Evolutionary conservation across 1,140 invertebrate genomes (phyloP).

Genomic region (Telenomus remus): DNA sequence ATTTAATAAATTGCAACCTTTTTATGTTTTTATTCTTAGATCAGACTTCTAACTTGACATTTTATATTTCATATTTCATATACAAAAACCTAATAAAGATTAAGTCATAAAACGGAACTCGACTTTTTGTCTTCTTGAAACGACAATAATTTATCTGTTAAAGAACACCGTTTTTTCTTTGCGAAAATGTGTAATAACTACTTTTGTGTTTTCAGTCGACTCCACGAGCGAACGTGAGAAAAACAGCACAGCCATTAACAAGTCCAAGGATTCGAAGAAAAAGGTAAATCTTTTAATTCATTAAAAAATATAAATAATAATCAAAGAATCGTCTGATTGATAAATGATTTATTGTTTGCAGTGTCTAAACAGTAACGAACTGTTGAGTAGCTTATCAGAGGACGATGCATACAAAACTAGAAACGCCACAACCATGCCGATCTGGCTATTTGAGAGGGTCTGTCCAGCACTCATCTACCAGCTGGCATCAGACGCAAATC

Average conservation of each 20-base stretch:
- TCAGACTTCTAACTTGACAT: too few species aligned
- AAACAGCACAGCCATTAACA: constrained; percentile 11
- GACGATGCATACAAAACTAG: constrained; percentile 53
- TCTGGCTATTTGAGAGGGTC: constrained; percentile 74
- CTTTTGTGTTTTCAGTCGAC: background rate
- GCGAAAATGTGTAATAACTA: constrained; percentile 14
- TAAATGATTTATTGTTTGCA: constrained; percentile 54
- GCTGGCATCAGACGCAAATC: constrained; percentile 73
- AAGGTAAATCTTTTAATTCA: constrained; percentile 37
- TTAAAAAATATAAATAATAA: background rate
- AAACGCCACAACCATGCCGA: constrained; percentile 66
- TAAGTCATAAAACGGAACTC: too few species aligned
- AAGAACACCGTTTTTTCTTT: background rate
- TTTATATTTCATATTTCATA: too few species aligned
- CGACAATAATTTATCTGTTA: too few species aligned
- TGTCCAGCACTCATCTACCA: constrained; percentile 82
- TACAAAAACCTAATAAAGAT: too few species aligned
- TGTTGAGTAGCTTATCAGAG: constrained; percentile 65
- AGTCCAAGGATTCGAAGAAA: constrained; percentile 24
- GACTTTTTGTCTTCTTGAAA: too few species aligned
- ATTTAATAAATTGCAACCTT: constrained; percentile 3
- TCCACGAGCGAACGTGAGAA: constrained; percentile 2
- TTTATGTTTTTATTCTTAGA: constrained; percentile 4
- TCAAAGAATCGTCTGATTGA: background rate
- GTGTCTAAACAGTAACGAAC: constrained; percentile 72